These are phyloP conservation scores for Pelecanoides urinatrix DNA, from an alignment of 2,113 vertebrate genomes.

Conservation along the genomic window DNA sequence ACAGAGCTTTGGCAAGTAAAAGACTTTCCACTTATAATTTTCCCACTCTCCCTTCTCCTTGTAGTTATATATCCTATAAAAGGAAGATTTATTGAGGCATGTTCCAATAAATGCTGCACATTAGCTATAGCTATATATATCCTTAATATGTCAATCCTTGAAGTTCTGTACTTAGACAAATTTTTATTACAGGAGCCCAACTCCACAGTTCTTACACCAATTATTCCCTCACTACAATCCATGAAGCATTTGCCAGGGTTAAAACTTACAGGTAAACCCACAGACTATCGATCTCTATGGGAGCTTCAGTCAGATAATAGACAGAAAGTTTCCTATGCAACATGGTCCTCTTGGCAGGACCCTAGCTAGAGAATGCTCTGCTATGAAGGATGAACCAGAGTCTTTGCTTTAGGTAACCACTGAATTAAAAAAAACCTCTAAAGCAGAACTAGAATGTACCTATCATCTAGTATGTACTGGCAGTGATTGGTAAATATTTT, in stretches of 20 bases:
- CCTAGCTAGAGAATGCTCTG: background rate
- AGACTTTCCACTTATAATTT: constrained; percentile 66
- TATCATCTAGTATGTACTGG: background rate
- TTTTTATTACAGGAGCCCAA: background rate
- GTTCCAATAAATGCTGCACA: constrained; percentile 44
- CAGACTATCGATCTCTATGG: background rate
- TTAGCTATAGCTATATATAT: constrained; percentile 9
- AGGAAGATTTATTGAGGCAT: constrained; percentile 22
- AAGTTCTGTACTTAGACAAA: background rate
- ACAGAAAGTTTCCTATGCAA: background rate
- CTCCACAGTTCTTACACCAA: background rate
- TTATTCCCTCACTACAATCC: background rate
- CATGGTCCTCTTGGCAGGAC: background rate
- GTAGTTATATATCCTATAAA: constrained; percentile 33
- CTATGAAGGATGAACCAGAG: background rate
- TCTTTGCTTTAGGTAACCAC: background rate
- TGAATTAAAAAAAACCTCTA: background rate
- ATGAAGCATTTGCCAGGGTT: background rate
- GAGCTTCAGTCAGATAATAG: background rate
- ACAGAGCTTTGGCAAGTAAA: constrained; percentile 63
- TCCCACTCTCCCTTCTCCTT: constrained; percentile 17
- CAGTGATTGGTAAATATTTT: background rate
- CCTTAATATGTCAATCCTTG: background rate
- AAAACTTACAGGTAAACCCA: background rate
- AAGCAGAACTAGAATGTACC: background rate